These are phyloP conservation scores for Meleagris gallopavo DNA, from an alignment of 2,113 vertebrate genomes.

Conservation along the genomic window DNA sequence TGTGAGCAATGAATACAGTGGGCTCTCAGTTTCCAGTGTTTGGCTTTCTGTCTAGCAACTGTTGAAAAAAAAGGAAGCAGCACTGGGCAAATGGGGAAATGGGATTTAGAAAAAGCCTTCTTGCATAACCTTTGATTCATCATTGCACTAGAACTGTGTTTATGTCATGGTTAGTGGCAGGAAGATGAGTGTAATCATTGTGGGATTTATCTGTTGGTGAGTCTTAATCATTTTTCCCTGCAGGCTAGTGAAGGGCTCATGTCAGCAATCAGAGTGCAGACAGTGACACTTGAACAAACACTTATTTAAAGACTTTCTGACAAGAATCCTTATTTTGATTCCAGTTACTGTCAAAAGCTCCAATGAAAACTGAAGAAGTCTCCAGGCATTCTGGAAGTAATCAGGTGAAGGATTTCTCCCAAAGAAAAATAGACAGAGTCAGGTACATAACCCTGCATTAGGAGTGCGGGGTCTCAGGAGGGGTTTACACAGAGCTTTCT, in stretches of 20 bases:
- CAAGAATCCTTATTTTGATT: constrained; percentile 25
- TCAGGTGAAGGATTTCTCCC: constrained; percentile 37
- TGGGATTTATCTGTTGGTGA: constrained; percentile 37
- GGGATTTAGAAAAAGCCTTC: background rate
- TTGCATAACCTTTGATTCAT: constrained; percentile 56
- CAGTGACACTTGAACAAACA: background rate
- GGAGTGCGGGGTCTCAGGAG: background rate
- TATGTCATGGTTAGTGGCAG: constrained; percentile 18
- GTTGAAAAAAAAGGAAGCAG: background rate
- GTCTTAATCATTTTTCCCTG: constrained; percentile 25
- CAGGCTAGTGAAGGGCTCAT: constrained; percentile 3
- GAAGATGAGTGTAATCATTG: constrained; percentile 35
- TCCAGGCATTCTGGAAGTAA: constrained; percentile 14
- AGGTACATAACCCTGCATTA: background rate
- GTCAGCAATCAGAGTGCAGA: constrained; percentile 4
- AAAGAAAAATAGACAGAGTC: background rate
- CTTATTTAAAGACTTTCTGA: constrained; percentile 6
- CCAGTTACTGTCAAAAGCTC: constrained; percentile 29
- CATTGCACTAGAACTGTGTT: constrained; percentile 2
- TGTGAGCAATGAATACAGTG: background rate
- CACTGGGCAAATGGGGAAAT: background rate
- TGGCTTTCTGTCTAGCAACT: background rate
- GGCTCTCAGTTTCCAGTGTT: background rate
- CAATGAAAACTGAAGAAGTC: background rate
- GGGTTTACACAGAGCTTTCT: background rate